Evolutionary conservation across 2,797 vertebrate species (phyloP).

Genomic region (Pristis pectinata): DNA sequence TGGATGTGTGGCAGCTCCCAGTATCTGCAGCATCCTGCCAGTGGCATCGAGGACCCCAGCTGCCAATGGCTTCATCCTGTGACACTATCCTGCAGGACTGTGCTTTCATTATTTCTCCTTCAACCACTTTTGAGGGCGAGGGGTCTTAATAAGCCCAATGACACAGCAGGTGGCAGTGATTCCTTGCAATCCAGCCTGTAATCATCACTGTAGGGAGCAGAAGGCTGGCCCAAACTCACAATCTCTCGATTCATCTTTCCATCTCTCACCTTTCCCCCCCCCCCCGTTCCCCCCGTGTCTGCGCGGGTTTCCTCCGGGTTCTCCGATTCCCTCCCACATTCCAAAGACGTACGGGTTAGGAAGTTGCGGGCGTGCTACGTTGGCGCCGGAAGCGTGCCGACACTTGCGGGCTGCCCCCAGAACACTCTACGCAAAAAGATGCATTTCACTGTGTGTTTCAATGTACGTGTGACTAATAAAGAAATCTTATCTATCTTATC

Average conservation of each 20-base stretch:
- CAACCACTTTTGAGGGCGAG: too few relatives aligned
- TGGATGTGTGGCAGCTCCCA: background rate
- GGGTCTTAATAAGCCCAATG: background rate
- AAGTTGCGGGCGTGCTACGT: too few relatives aligned
- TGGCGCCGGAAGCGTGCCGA: too few relatives aligned
- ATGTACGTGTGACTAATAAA: too few relatives aligned
- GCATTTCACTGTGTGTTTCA: too few relatives aligned
- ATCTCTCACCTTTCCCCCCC: background rate
- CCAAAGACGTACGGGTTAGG: too few relatives aligned
- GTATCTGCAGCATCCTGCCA: background rate
- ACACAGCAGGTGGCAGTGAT: background rate
- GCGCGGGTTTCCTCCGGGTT: too few relatives aligned
- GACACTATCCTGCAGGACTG: background rate
- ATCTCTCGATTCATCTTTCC: background rate
- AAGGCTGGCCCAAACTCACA: background rate
- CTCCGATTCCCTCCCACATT: too few relatives aligned
- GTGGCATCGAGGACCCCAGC: background rate
- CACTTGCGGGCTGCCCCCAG: too few relatives aligned
- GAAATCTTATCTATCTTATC: too few relatives aligned
- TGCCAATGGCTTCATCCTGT: background rate
- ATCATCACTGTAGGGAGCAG: background rate
- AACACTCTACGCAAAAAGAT: too few relatives aligned
- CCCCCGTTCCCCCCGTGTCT: too few relatives aligned
- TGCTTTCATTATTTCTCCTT: background rate
- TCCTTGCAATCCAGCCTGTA: background rate